Evolutionary conservation across 2,888 invertebrate genomes (phyloP).

Genomic region (Gonocerus acuteangulatus): DNA sequence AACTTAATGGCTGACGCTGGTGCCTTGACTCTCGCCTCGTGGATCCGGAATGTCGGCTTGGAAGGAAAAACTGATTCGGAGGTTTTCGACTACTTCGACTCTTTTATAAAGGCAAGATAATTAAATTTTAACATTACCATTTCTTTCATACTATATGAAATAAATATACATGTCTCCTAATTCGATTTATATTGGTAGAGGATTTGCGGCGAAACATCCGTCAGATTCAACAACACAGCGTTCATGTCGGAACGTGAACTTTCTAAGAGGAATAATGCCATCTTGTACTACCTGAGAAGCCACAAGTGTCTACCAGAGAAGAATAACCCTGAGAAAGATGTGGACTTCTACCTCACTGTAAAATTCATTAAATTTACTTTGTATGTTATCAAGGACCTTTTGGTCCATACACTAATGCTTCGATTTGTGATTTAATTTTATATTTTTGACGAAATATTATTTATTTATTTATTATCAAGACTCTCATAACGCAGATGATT

Average conservation of each 20-base stretch:
- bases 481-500: too few species aligned
- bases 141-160: too few species aligned
- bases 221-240: neutral
- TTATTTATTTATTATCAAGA: too few species aligned
- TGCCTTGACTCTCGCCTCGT: neutral
- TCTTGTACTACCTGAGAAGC: neutral
- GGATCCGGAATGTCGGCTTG: neutral
- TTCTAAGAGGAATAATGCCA: neutral
- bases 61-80: neutral
- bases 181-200: neutral
- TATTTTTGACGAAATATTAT: too few species aligned
- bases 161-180: too few species aligned
- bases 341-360: constrained; percentile 7
- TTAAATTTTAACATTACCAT: too few species aligned
- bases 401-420: too few species aligned
- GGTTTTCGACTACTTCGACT: neutral
- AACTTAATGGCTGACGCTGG: neutral
- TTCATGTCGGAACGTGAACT: constrained; percentile 7
- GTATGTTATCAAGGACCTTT: too few species aligned
- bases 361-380: too few species aligned
- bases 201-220: neutral
- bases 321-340: neutral
- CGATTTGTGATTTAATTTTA: too few species aligned
- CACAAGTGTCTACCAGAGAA: neutral
- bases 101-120: neutral